Evolutionary conservation across 2,797 vertebrate species (phyloP), one percentile per base, ranked within the genome.

Genomic region (Eospalax fontanierii): DNA sequence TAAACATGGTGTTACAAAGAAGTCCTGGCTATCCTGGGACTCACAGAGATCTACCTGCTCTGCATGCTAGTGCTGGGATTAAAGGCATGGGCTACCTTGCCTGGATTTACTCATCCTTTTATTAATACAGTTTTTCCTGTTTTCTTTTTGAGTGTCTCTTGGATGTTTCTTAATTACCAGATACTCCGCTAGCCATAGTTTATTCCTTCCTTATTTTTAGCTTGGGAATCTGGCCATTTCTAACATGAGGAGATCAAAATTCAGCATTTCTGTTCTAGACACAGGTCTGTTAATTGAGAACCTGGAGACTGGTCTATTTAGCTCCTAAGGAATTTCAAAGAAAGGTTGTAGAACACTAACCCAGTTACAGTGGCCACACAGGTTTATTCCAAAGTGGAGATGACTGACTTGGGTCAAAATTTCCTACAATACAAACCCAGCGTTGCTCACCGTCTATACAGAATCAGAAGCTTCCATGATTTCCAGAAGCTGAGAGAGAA

Each of bases 91-190:
- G 3, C 46, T n/a, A 12, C 1, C 83, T 38, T 6, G 24, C 35
- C 26, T n/a, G 4, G 6, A 35, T 15, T 3, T 15, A 66, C 10
- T 66, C 11, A 30, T 66, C 30, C 63, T 30, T 10, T 94, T 90
- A 71, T 43, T 95, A 65, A 86, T 43, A 4, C 16, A 81, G 75
- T 38, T 19, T 89, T 95, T 90, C 71, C 70, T 78, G 88, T 68
- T 96, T 66, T 78, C 96, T 65, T 33, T 85, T 71, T 85, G 76
- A 81, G 43, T 79, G 91, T 68, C 87, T 66, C 79, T 59, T 89
- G 91, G 79, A 46, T 83, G 76, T 16, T 46, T 86, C 66, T 43
- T 80, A 88, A 35, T 71, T 83, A 65, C 70, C 61, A 86, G 83
- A 59, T 86, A 90, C 71, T 88, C 63, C 81, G 10, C 61, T 57